phyloP scores from a whole-genome alignment of 2,888 invertebrate species.

The Petrolisthes manimaculis region DNA sequence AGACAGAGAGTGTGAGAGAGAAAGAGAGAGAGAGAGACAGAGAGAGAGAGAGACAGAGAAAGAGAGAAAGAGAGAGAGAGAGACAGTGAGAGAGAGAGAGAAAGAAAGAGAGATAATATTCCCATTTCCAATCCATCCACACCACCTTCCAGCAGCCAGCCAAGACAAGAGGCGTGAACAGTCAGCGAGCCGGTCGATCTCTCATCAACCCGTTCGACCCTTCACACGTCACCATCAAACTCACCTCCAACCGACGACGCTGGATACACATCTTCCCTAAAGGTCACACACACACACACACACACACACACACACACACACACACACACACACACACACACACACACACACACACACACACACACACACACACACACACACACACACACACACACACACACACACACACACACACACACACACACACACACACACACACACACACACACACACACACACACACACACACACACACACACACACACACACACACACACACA shows the following conservation, averaged over 20 bases:
- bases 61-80: not conserved
- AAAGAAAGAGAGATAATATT: not conserved
- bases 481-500: constrained; percentile 1
- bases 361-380: constrained; percentile 1
- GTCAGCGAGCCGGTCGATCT: constrained; percentile 71
- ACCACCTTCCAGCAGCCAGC: not conserved
- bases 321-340: constrained; percentile 1
- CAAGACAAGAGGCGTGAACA: constrained; percentile 19
- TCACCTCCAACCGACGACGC: constrained; percentile 92
- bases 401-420: constrained; percentile 1
- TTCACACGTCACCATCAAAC: constrained; percentile 94
- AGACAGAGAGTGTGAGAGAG: not conserved
- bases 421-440: constrained; percentile 1
- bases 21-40: not conserved
- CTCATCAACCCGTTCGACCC: constrained; percentile 98
- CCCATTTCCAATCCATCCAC: not conserved
- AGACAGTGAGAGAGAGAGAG: not conserved
- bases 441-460: constrained; percentile 1
- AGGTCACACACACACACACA: constrained; percentile 70
- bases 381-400: constrained; percentile 1
- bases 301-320: constrained; percentile 1
- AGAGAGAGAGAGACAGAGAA: not conserved
- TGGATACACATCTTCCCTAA: constrained; percentile 99
- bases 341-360: constrained; percentile 1
- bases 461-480: constrained; percentile 1